Conservation (phyloP, 2,888 invertebrate genomes). For the Matsumyia berberina region DNA sequence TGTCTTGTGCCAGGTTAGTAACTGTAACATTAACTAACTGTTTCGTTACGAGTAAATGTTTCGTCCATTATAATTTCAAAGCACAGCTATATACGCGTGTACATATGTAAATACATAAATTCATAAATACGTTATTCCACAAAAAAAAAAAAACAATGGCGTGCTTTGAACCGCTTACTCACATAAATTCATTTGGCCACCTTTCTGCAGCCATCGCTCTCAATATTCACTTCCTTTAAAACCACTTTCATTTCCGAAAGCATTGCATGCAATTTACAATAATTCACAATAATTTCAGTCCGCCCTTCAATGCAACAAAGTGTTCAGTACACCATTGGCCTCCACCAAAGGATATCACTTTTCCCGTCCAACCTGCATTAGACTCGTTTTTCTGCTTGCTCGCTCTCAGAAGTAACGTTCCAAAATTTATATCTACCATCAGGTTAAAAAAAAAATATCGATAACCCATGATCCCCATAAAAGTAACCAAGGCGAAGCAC, state of each 20-base stretch:
- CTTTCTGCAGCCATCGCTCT: background rate
- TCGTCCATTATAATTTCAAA: no score
- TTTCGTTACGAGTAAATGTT: no score
- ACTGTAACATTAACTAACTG: no score
- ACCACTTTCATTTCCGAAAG: slow-evolving; percentile 46
- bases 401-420: slow-evolving; percentile 46
- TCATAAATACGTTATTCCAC: no score
- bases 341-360: slow-evolving; percentile 31
- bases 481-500: slow-evolving; percentile 54
- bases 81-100: no score
- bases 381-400: slow-evolving; percentile 63
- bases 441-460: slow-evolving; percentile 52
- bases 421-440: slow-evolving; percentile 60
- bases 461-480: slow-evolving; percentile 71
- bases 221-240: slow-evolving; percentile 32
- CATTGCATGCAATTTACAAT: slow-evolving; percentile 54
- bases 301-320: slow-evolving; percentile 38
- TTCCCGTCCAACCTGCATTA: slow-evolving; percentile 48
- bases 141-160: background rate
- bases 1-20: no score
- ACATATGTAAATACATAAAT: no score
- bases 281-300: slow-evolving; percentile 56
- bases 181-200: slow-evolving; percentile 29
- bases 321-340: background rate
- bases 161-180: background rate